phyloP scores from a whole-genome alignment of 1,140 invertebrate genomes.

The Brachionus manjavacas region DNA sequence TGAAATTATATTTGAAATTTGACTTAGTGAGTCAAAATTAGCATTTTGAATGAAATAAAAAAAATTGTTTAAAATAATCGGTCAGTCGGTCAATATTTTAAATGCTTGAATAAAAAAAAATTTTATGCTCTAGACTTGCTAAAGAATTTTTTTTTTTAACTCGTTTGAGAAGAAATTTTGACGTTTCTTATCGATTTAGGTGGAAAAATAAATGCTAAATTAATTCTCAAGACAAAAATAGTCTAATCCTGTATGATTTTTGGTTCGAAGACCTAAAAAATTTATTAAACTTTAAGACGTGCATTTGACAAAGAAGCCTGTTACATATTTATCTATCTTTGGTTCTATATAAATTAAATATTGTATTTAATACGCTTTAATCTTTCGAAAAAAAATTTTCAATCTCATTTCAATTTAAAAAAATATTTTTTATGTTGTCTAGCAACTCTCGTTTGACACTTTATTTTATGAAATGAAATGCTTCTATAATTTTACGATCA shows the following conservation, averaged over 20 bases:
- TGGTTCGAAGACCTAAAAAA: not conserved
- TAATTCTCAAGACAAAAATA: not conserved
- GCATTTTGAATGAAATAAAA: not conserved
- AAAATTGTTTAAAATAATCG: not conserved
- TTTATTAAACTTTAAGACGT: not conserved
- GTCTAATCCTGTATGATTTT: not conserved
- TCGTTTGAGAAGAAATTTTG: not conserved
- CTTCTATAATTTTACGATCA: too few relatives aligned
- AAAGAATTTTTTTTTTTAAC: not conserved
- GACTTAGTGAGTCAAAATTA: not conserved
- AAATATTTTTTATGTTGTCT: not conserved
- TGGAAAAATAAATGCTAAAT: not conserved
- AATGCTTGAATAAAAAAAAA: slow-evolving; percentile 6
- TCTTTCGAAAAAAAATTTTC: not conserved
- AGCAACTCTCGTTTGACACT: not conserved
- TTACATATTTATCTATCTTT: not conserved
- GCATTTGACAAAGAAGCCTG: not conserved
- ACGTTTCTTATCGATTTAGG: not conserved
- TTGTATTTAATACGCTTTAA: not conserved
- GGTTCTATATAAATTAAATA: not conserved
- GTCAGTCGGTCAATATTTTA: slow-evolving; percentile 35
- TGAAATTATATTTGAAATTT: not conserved
- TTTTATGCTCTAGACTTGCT: not conserved
- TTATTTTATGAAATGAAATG: not conserved
- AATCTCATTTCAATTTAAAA: not conserved